Evolutionary conservation across 2,113 vertebrate species (phyloP).

Genomic region (Ctenomys sociabilis): DNA sequence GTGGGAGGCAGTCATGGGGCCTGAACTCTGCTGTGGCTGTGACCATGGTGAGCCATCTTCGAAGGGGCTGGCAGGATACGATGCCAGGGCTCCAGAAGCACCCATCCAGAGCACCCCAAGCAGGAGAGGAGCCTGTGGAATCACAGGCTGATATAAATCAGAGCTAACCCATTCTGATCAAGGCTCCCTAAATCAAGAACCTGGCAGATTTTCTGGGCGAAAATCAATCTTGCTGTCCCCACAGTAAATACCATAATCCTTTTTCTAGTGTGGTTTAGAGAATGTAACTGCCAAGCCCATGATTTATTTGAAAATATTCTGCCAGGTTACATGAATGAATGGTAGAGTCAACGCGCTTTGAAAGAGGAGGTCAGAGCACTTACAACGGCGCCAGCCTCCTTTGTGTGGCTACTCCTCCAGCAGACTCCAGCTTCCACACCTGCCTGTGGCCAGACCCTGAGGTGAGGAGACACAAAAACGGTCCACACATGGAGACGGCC

Average conservation of each 20-base stretch:
- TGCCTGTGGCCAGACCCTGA: accelerated
- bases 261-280: conserved; percentile 82
- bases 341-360: conserved; percentile 43
- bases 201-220: conserved; percentile 84
- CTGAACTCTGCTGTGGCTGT: accelerated
- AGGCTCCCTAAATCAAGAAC: conserved; percentile 86
- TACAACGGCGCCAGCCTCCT: not conserved
- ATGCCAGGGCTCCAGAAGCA: not conserved
- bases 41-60: not conserved
- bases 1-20: accelerated
- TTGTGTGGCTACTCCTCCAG: accelerated
- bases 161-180: conserved; percentile 81
- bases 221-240: conserved; percentile 88
- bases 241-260: conserved; percentile 87
- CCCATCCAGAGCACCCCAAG: not conserved
- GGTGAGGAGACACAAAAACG: not conserved
- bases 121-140: not conserved
- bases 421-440: not conserved
- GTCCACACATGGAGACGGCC: not conserved
- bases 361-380: conserved; percentile 73
- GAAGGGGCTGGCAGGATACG: not conserved
- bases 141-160: conserved; percentile 83
- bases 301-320: conserved; percentile 86
- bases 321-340: conserved; percentile 73
- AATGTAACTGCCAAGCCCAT: conserved; percentile 82